Conservation (phyloP, 1,140 invertebrate genomes). For the Drosophila insularis region DNA sequence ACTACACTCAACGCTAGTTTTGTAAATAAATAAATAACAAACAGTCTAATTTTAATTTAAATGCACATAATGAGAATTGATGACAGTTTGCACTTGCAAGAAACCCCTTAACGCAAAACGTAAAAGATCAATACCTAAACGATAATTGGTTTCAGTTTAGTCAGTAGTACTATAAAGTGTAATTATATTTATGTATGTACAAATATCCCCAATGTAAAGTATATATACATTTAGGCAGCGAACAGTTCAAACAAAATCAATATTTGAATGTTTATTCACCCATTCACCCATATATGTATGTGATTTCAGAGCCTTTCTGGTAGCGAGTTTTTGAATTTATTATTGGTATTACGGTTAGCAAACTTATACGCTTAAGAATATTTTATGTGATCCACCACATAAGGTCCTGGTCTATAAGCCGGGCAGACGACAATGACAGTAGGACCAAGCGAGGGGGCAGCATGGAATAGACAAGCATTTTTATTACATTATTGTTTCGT, state of each 20-base stretch:
- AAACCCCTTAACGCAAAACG: no score
- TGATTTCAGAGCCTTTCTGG: neutral
- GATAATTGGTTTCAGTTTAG: no score
- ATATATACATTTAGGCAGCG: no score
- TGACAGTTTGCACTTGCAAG: no score
- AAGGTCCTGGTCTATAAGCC: constrained; percentile 17
- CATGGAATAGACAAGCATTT: constrained; percentile 10
- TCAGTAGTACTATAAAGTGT: no score
- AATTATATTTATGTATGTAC: no score
- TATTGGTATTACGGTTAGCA: constrained; percentile 40
- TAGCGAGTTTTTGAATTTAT: constrained; percentile 38
- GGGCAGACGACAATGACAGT: neutral
- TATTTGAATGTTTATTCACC: no score
- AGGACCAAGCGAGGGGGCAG: neutral
- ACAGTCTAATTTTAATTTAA: no score
- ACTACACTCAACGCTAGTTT: neutral
- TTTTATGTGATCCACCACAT: constrained; percentile 35
- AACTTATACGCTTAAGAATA: constrained; percentile 64
- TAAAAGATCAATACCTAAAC: no score
- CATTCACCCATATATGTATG: neutral
- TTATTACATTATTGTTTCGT: neutral
- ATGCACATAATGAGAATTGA: no score
- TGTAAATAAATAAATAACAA: neutral
- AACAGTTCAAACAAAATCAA: no score
- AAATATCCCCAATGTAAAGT: no score